Evolutionary conservation across 2,113 vertebrate species (phyloP).

Genomic region (Macroglossus sobrinus): DNA sequence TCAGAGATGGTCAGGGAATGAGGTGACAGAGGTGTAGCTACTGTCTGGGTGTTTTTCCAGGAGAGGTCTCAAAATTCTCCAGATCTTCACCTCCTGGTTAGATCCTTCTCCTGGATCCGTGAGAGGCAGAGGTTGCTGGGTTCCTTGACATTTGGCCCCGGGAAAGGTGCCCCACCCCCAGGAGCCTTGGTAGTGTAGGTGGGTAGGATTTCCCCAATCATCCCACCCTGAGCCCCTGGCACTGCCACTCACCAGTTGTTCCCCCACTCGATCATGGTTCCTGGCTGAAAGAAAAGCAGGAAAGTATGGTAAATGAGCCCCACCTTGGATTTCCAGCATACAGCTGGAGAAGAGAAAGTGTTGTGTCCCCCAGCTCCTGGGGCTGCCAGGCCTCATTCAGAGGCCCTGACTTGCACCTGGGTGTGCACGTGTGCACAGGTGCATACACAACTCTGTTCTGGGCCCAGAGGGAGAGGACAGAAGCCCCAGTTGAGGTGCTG

Average conservation of each 20-base stretch:
- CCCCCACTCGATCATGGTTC: slow-evolving; percentile 99
- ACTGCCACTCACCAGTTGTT: slow-evolving; percentile 93
- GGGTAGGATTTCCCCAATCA: background rate
- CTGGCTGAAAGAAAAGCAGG: slow-evolving; percentile 85
- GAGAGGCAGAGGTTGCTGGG: background rate
- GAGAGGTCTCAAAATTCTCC: background rate
- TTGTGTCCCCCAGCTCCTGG: background rate
- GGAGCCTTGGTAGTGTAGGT: background rate
- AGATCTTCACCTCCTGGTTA: background rate
- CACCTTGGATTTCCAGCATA: background rate
- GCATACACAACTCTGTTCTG: background rate
- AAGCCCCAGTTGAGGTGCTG: background rate
- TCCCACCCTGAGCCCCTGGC: background rate
- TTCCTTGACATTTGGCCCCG: background rate
- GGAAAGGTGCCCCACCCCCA: background rate
- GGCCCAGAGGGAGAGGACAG: background rate
- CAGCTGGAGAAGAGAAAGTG: background rate
- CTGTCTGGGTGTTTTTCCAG: background rate
- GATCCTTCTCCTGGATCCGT: background rate
- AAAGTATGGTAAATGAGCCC: background rate
- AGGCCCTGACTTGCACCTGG: background rate
- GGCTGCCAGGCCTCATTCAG: background rate
- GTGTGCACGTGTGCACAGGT: fast-evolving
- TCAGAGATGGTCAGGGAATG: background rate
- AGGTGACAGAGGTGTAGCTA: background rate